Evolutionary conservation across 1,140 invertebrate species (phyloP), one percentile per base, ranked within the genome.

Genomic region (Lycorma delicatula): DNA sequence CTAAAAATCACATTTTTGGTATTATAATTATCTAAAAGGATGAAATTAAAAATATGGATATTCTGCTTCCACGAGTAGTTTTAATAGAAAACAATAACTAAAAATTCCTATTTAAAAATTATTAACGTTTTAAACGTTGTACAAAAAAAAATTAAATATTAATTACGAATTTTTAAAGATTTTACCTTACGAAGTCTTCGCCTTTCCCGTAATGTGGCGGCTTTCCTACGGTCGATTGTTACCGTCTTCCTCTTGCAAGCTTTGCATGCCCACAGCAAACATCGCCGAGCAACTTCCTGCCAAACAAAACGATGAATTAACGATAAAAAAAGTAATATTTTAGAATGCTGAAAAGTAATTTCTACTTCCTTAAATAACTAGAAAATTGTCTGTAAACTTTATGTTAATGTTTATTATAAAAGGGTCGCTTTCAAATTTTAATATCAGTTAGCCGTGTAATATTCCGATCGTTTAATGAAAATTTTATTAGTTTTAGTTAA

Each of bases 161-260:
- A n/a, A n/a, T n/a, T n/a, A n/a, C n/a, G n/a, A n/a, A n/a, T n/a
- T n/a, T n/a, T 58, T n/a, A n/a, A n/a, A n/a, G n/a, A 34, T 27
- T 69, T 69, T 74, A 92, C 89, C 82, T 97, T 97, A 68, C 93
- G 77, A 31, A 98, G 79, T 59, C 96, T 78, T 60, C 95, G 75
- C 62, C 96, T 76, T 71, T 98, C 96, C 0, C 96, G 75, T 70
- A 98, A 80, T 0, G 96, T 98, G 1, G 96, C 96, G 4, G 96
- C 95, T 79, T 97, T 97, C 67, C 96, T 79, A 34, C 96, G 76
- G 72, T 98, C 95, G 1, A 97, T 89, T 3, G 91, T 87, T 16
- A 96, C 90, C 3, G 86, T 92, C 74, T 95, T 95, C 73, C 90
- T 85, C 70, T 97, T 97, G 74, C 93, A 97, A 1, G 92, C 91